Evolutionary conservation across 1,140 invertebrate species (phyloP), one percentile per base, ranked within the genome.

Genomic region (Paralvinella palmiformis): DNA sequence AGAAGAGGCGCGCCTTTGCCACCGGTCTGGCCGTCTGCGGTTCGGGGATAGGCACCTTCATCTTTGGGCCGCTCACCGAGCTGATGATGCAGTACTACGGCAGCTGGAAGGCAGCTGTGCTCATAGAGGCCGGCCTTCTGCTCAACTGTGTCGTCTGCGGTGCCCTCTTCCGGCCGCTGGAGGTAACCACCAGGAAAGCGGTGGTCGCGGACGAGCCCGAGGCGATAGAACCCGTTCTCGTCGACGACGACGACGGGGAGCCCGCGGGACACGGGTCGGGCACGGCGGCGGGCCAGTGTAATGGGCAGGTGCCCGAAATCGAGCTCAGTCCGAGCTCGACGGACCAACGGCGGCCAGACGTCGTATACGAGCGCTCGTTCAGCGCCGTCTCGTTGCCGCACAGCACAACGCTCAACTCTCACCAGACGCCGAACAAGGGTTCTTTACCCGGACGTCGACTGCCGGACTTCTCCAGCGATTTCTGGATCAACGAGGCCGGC

Each of bases 21-120:
- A 96, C 93, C 1, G 89, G 90, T 1, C 94, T 98, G 27, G 94
- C 94, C 0, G 93, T 97, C 0, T 96, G 93, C 72, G 94, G 94
- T 3, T 94, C 92, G 5, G 83, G 83, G n/a, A 75, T 85, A 7
- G 91, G 93, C 0, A 96, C 92, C 0, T 94, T 96, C 74, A 86
- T 96, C 57, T 94, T 95, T 77, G 89, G 92, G 1, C 92, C 92
- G 0, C 72, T 66, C 17, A 31, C 64, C 13, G 27, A 63, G 44
- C n/a, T 53, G 10, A 48, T 66, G 2, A 10, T 66, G 1, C 31
- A 31, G 15, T 37, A 66, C n/a, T 66, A 62, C 27, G 59, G 59
- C 20, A n/a, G n/a, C n/a, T 66, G 64, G 64, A 48, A 37, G 27
- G 64, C 59, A 13, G 45, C 59, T 15, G 44, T 37, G 3, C 45